Percentiles rank a stretch among this genome's conserved stretches.
Conservation (phyloP, 2,888 invertebrate genomes). For the Myopa testacea region DNA sequence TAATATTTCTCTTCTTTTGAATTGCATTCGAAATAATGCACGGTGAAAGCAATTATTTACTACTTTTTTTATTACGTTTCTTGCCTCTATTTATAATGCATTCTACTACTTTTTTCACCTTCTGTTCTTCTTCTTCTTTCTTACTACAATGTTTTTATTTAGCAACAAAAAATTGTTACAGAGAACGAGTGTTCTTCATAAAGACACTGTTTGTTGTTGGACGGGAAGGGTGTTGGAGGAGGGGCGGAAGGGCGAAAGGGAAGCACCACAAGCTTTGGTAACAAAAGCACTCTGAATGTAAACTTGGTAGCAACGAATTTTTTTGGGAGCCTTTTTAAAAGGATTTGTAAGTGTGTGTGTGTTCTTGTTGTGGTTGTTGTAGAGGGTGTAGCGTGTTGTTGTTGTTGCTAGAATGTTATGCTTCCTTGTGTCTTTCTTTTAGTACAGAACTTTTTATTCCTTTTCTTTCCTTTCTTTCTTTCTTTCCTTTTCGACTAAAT, state of each 20-base stretch:
- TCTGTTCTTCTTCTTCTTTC: neutral
- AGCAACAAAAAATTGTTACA: slow-evolving; percentile 12
- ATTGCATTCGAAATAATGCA: slow-evolving; percentile 43
- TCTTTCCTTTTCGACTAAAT: no score
- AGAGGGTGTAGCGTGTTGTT: neutral
- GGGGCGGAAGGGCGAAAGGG: neutral
- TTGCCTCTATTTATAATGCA: neutral
- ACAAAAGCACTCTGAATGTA: slow-evolving; percentile 28
- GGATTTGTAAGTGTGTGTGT: neutral
- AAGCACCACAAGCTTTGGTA: neutral
- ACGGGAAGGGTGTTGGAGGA: neutral
- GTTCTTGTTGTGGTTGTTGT: neutral
- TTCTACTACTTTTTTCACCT: neutral
- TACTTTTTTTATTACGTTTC: neutral
- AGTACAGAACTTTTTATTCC: no score
- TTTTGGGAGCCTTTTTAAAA: neutral
- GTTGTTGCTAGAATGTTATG: neutral
- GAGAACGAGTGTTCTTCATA: neutral
- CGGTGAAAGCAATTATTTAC: slow-evolving; percentile 30
- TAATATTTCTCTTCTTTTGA: neutral
- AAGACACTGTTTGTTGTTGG: neutral
- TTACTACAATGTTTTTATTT: neutral
- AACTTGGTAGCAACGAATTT: slow-evolving; percentile 24
- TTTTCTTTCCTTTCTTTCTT: no score
- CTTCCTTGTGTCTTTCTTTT: neutral